Conservation (phyloP, 2,888 invertebrate genomes). For the Andrena flavipes region DNA sequence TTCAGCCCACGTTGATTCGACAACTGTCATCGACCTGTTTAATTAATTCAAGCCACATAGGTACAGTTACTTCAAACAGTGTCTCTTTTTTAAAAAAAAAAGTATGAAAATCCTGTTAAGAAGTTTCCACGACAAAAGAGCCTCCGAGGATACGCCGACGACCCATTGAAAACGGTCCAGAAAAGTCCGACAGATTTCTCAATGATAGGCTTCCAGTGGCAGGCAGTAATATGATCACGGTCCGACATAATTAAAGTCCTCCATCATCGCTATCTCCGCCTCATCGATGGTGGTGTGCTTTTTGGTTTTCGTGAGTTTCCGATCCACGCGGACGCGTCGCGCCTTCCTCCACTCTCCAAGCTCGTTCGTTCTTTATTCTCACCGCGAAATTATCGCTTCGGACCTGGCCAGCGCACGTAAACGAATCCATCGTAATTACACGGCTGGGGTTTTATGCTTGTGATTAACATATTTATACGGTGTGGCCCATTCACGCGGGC, state of each 20-base stretch:
- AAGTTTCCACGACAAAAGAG: neutral
- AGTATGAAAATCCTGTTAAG: neutral
- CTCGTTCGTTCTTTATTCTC: slow-evolving; percentile 3
- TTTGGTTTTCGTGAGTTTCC: slow-evolving; percentile 73
- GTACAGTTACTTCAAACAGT: neutral
- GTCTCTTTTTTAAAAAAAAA: neutral
- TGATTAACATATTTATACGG: slow-evolving; percentile 55
- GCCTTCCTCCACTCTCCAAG: neutral
- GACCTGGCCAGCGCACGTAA: neutral
- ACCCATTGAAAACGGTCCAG: slow-evolving; percentile 35
- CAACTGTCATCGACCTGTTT: neutral
- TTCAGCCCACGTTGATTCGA: too few relatives aligned
- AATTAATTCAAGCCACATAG: slow-evolving; percentile 13
- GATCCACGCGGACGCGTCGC: slow-evolving; percentile 21
- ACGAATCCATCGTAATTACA: slow-evolving; percentile 54
- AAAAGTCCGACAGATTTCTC: slow-evolving; percentile 44
- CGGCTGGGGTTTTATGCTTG: slow-evolving; percentile 39
- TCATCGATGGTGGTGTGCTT: slow-evolving; percentile 64
- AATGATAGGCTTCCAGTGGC: slow-evolving; percentile 34
- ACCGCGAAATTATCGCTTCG: slow-evolving; percentile 28
- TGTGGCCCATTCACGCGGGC: slow-evolving; percentile 45
- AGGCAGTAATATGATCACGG: slow-evolving; percentile 68
- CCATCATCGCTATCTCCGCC: slow-evolving; percentile 73
- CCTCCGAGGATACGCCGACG: neutral
- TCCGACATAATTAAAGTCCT: slow-evolving; percentile 75